A percentile compares a stretch with the other conserved stretches of the same genome.
phyloP scores from a whole-genome alignment of 1,140 invertebrate genomes.

The Sitophilus oryzae region DNA sequence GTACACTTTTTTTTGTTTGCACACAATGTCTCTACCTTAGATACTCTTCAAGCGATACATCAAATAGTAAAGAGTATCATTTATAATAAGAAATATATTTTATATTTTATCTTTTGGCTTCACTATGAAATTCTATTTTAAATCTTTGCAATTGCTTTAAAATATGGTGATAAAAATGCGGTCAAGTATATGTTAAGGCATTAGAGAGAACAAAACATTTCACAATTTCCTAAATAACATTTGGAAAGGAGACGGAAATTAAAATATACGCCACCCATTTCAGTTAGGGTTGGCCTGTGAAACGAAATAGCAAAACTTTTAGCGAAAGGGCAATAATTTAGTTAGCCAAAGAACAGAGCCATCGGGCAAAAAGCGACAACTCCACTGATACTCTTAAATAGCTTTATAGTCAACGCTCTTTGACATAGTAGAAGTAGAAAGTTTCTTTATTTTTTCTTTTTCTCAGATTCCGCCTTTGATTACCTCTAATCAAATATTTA shows the following conservation, averaged over 20 bases:
- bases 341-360: constrained; percentile 28
- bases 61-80: too few species aligned
- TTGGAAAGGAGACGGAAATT: constrained; percentile 27
- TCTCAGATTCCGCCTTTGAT: neutral
- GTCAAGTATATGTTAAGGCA: too few species aligned
- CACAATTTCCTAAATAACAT: constrained; percentile 14
- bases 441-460: constrained; percentile 1
- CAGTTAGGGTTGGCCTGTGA: constrained; percentile 23
- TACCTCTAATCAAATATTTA: too few species aligned
- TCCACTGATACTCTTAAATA: constrained; percentile 26
- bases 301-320: constrained; percentile 31
- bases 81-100: too few species aligned
- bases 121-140: too few species aligned
- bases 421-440: constrained; percentile 24
- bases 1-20: too few species aligned
- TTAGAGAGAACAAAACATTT: constrained; percentile 15
- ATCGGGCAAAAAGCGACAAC: constrained; percentile 22
- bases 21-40: too few species aligned
- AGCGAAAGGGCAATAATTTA: constrained; percentile 35
- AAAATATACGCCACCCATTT: constrained; percentile 31
- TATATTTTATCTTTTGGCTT: too few species aligned
- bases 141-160: too few species aligned
- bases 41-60: too few species aligned
- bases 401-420: constrained; percentile 25
- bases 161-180: too few species aligned